Base-by-base conservation (phyloP, 2,888 invertebrate genomes). In the Brachynemurus nebulosus region DNA sequence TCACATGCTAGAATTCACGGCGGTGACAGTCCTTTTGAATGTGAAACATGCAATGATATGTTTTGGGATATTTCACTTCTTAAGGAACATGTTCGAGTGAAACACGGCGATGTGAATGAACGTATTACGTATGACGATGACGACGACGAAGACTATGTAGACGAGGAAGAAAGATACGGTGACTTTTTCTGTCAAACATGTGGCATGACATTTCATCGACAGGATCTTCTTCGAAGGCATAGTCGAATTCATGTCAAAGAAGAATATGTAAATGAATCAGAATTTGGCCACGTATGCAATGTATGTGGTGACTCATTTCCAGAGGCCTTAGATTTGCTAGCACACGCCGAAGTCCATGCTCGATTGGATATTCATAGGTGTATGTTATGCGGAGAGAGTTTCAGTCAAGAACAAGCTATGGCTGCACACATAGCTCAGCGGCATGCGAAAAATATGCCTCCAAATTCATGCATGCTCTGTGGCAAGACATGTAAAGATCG, bases 311-410 rank as follows among this genome's bases (percentile, higher is more conserved):
- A 84, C 63, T 74, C 74, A 48, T 86, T 84, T 60, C 71, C 75
- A 34, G 83, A 82, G 66, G 82, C 83, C 42, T 63, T 83, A 54
- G 82, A 83, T 59, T 68, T 86, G 51, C 67, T 84, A 36, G 82
- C 85, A 16, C 86, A 86, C 63, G 82, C 84, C 1, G 85, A 86
- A 66, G 69, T 78, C 4, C 86, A 86, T 61, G 79, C 83, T 34
- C 67, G 79, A 20, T 30, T 46, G 14, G 36, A 44, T 41, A 33
- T 44, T 23, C 47, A n/a, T 42, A 64, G 78, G 43, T 79, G 79
- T 56, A 70, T 78, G 59, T 62, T 77, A 35, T 80, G 80, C 51
- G 79, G 79, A 1, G 76, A 77, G 52, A 67, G 71, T 20, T 77
- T 76, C 51, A 64, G 69, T 20, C 77, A 79, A 50, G 78, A 78